Conservation (phyloP, 2,888 invertebrate genomes). For the Petrolisthes cinctipes region DNA sequence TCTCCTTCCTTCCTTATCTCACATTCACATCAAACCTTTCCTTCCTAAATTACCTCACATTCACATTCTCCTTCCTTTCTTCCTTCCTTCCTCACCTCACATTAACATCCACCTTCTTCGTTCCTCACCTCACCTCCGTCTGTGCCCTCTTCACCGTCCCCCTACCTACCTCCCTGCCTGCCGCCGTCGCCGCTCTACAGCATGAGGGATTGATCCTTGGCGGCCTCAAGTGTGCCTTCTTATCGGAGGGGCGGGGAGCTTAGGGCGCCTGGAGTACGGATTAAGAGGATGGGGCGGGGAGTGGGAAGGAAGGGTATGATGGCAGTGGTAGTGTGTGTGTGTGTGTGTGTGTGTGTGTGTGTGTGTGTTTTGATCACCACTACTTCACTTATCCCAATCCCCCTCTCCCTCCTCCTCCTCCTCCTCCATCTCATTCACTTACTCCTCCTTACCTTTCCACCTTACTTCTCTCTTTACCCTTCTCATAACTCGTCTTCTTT, state of each 20-base stretch:
- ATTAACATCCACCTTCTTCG: not conserved
- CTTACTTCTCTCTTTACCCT: no score
- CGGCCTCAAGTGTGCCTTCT: slow-evolving; percentile 33
- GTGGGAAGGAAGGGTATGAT: not conserved
- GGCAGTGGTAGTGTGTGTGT: slow-evolving; percentile 7
- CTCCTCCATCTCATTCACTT: no score
- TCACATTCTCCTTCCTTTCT: slow-evolving; percentile 6
- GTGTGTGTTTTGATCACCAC: not conserved
- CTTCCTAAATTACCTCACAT: not conserved
- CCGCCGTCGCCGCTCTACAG: slow-evolving; percentile 5
- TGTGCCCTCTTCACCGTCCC: not conserved
- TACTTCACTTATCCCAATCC: no score
- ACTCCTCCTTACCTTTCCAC: no score
- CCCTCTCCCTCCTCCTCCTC: not conserved
- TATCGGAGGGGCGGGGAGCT: slow-evolving; percentile 25
- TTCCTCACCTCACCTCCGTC: not conserved
- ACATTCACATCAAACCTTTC: no score
- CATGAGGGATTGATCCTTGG: slow-evolving; percentile 36
- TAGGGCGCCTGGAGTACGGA: slow-evolving; percentile 41
- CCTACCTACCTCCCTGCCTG: not conserved
- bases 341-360: no score
- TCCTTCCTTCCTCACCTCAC: not conserved
- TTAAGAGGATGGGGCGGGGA: slow-evolving; percentile 34
- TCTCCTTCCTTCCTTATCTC: not conserved
- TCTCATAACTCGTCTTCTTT: no score